These are phyloP conservation scores for Pteropus rufus DNA, from an alignment of 2,797 vertebrate genomes.

Conservation along the genomic window DNA sequence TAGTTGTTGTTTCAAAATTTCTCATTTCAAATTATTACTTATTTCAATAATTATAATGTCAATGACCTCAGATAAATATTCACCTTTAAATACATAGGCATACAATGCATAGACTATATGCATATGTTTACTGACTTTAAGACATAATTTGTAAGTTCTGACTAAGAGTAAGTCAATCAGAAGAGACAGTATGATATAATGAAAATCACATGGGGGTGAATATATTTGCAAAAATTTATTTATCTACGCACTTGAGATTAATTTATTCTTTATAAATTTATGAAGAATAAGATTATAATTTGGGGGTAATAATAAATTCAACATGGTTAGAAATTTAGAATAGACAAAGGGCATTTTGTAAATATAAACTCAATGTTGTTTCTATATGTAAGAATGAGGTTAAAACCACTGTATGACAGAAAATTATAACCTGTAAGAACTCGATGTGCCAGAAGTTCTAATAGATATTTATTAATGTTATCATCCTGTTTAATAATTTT, in stretches of 20 bases:
- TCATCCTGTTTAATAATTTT: slow-evolving; percentile 60
- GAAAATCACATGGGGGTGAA: neutral
- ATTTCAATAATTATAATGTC: neutral
- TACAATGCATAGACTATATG: too few species aligned
- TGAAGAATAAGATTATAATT: neutral
- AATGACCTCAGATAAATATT: neutral
- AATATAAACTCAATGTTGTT: neutral
- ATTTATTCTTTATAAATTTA: neutral
- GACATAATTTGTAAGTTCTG: neutral
- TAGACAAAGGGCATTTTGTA: neutral
- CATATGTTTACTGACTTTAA: neutral
- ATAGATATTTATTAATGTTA: neutral
- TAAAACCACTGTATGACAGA: neutral
- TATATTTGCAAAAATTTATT: neutral
- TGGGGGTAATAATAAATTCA: neutral
- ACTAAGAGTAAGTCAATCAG: neutral
- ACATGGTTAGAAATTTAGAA: neutral
- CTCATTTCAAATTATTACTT: neutral
- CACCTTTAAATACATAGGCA: neutral
- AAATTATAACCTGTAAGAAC: neutral
- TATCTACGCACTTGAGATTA: neutral
- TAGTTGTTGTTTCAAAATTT: neutral
- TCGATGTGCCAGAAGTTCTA: neutral
- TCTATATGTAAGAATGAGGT: neutral
- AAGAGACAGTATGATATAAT: neutral